Conservation (phyloP, 2,797 vertebrate species). For the Sparus aurata region DNA sequence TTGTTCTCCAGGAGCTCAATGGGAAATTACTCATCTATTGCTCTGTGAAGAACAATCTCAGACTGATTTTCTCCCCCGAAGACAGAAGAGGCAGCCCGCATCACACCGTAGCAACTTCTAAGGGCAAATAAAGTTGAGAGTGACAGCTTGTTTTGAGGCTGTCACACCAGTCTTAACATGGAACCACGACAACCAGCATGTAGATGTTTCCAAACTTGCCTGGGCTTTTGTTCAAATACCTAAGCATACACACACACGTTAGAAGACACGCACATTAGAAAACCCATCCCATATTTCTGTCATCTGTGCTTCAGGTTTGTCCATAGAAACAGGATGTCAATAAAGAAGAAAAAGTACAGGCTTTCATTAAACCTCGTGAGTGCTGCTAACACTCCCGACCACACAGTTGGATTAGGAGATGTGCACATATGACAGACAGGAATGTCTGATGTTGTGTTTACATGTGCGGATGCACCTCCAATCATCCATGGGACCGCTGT, state of each 20-base stretch:
- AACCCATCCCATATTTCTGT: constrained; percentile 12
- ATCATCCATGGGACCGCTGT: constrained; percentile 40
- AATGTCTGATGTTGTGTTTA: constrained; percentile 44
- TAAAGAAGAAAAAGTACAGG: constrained; percentile 20
- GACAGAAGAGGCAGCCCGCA: constrained; percentile 6
- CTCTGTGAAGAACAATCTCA: constrained; percentile 35
- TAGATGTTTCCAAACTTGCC: constrained; percentile 59
- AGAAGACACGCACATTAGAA: constrained; percentile 1
- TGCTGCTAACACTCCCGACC: background rate
- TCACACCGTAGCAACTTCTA: constrained; percentile 6
- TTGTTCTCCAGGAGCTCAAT: constrained; percentile 29
- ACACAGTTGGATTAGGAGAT: constrained; percentile 29
- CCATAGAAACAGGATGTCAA: constrained; percentile 53
- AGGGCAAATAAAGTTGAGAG: constrained; percentile 4
- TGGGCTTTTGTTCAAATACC: constrained; percentile 38
- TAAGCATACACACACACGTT: constrained; percentile 15
- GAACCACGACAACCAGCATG: background rate
- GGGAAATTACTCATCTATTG: constrained; percentile 11
- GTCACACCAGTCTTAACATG: constrained; percentile 23
- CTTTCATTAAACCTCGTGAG: constrained; percentile 15
- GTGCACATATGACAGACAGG: constrained; percentile 12
- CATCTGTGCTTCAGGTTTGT: constrained; percentile 9
- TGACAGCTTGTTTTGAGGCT: constrained; percentile 45
- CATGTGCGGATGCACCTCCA: background rate
- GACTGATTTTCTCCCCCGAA: constrained; percentile 25